Conservation (phyloP, 2,797 vertebrate genomes). For the Gobionotothen gibberifrons region DNA sequence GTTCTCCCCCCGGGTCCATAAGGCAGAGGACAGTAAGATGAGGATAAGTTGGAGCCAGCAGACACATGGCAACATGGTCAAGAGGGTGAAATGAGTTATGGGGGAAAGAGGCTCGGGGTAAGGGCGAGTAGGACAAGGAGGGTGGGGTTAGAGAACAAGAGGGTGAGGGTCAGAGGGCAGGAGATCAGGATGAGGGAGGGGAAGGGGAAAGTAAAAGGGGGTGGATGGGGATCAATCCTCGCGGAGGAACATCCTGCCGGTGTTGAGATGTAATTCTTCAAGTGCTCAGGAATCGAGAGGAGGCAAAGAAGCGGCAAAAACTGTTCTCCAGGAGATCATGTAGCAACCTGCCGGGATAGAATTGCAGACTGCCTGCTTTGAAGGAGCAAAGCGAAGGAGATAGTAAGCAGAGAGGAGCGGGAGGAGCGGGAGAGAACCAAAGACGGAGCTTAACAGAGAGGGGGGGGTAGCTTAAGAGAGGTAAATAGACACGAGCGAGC, state of each 20-base stretch:
- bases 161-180: conserved; percentile 75
- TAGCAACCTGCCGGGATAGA: conserved; percentile 83
- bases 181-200: conserved; percentile 76
- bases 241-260: conserved; percentile 74
- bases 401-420: conserved; percentile 63
- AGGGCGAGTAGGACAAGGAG: conserved; percentile 72
- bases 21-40: conserved; percentile 84
- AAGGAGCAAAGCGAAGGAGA: conserved; percentile 77
- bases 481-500: conserved; percentile 76
- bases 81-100: conserved; percentile 70
- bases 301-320: conserved; percentile 54
- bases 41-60: conserved; percentile 86
- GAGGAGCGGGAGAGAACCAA: conserved; percentile 63
- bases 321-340: conserved; percentile 87
- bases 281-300: conserved; percentile 53
- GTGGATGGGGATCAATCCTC: conserved; percentile 77
- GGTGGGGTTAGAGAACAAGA: conserved; percentile 57
- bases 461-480: conserved; percentile 71
- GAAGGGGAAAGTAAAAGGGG: conserved; percentile 73
- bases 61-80: conserved; percentile 93
- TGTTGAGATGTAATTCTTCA: conserved; percentile 60
- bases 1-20: conserved; percentile 84
- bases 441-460: conserved; percentile 67
- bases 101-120: conserved; percentile 65
- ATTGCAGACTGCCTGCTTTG: conserved; percentile 80